These are phyloP conservation scores for Drosophila orena DNA, from an alignment of 1,140 invertebrate species.

Conservation along the genomic window DNA sequence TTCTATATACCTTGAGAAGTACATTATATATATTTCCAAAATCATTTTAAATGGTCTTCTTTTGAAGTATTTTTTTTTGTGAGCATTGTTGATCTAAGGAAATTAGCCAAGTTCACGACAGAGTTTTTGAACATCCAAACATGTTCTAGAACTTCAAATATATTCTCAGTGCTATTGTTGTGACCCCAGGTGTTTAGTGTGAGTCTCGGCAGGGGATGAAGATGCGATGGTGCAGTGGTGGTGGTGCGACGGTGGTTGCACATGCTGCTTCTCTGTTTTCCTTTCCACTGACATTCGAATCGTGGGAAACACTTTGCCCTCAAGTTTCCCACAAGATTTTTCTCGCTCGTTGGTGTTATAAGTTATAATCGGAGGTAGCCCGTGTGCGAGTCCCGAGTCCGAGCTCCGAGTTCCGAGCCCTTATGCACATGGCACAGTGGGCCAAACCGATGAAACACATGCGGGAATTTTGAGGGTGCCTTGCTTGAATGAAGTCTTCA, in stretches of 20 bases:
- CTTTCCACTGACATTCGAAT: conserved; percentile 82
- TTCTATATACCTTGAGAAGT: too few relatives aligned
- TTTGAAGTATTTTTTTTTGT: too few relatives aligned
- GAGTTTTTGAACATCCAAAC: background rate
- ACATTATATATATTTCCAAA: too few relatives aligned
- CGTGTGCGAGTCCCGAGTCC: conserved; percentile 41
- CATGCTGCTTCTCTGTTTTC: conserved; percentile 75
- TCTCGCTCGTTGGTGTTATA: conserved; percentile 84
- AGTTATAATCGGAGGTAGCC: conserved; percentile 79
- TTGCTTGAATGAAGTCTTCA: conserved; percentile 36
- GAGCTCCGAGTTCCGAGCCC: conserved; percentile 48
- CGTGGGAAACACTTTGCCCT: conserved; percentile 85
- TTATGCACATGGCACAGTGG: conserved; percentile 80
- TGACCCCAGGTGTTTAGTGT: background rate
- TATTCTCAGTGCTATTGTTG: background rate
- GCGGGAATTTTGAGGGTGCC: conserved; percentile 29
- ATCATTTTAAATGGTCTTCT: too few relatives aligned
- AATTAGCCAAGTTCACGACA: too few relatives aligned
- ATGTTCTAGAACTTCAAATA: background rate
- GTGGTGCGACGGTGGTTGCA: conserved; percentile 64
- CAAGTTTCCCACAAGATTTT: conserved; percentile 85
- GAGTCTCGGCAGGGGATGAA: conserved; percentile 72
- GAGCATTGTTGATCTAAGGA: too few relatives aligned
- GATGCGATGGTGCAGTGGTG: conserved; percentile 54
- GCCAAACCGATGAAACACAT: conserved; percentile 50